A percentile compares a stretch with the other conserved stretches of the same genome.
Evolutionary conservation across 1,140 invertebrate species (phyloP).

Genomic region (Sitodiplosis mosellana): DNA sequence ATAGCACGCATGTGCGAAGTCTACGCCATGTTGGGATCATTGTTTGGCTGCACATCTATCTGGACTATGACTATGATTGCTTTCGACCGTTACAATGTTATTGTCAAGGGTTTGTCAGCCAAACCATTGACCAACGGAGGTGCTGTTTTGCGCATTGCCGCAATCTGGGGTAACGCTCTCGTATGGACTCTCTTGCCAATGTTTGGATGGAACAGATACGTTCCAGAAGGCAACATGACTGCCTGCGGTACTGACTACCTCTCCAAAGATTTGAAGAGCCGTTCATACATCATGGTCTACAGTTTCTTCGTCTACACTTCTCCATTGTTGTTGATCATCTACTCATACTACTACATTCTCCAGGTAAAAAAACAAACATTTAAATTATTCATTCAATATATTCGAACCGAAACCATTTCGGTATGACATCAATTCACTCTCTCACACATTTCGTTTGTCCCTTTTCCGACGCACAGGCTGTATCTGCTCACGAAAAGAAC

Average conservation of each 20-base stretch:
- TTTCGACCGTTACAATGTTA: slow-evolving; percentile 48
- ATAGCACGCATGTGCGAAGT: slow-evolving; percentile 48
- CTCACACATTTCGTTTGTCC: no score
- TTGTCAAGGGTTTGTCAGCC: slow-evolving; percentile 55
- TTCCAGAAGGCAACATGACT: slow-evolving; percentile 63
- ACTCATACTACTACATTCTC: slow-evolving; percentile 53
- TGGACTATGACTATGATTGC: slow-evolving; percentile 71
- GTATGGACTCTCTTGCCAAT: slow-evolving; percentile 52
- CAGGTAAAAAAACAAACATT: slow-evolving; percentile 25
- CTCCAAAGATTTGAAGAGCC: slow-evolving; percentile 37
- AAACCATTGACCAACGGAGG: slow-evolving; percentile 48
- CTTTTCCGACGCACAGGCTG: slow-evolving; percentile 24
- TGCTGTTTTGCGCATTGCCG: slow-evolving; percentile 44
- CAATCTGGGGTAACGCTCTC: slow-evolving; percentile 47
- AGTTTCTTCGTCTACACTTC: slow-evolving; percentile 39
- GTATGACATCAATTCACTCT: no score
- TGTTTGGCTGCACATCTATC: slow-evolving; percentile 64
- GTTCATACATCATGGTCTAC: slow-evolving; percentile 45
- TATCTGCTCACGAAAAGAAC: slow-evolving; percentile 45
- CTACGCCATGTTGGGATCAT: slow-evolving; percentile 57
- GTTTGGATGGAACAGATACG: slow-evolving; percentile 67
- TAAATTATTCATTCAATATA: background rate
- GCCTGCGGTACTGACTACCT: slow-evolving; percentile 65
- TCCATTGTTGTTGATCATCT: slow-evolving; percentile 46
- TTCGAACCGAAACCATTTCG: no score